A percentile compares a stretch with the other conserved stretches of the same genome.
These are phyloP conservation scores for Hyalella azteca DNA, from an alignment of 2,888 invertebrate genomes.

Conservation along the genomic window DNA sequence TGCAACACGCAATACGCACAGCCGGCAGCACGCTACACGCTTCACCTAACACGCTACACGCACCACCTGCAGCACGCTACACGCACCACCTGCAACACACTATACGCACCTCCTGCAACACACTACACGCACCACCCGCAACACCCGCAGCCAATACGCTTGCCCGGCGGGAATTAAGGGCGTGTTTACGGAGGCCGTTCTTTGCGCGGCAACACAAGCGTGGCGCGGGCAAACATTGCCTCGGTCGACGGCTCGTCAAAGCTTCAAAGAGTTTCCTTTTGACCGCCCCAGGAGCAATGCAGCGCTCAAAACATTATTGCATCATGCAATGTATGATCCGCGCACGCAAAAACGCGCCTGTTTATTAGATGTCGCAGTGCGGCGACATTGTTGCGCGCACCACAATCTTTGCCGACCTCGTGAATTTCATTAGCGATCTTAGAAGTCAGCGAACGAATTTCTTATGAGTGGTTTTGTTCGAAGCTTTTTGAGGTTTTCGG, in stretches of 20 bases:
- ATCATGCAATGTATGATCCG: background rate
- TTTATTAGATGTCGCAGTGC: background rate
- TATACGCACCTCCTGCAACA: background rate
- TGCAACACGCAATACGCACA: no score
- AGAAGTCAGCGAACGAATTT: no score
- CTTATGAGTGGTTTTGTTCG: no score
- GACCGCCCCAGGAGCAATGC: background rate
- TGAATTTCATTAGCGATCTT: no score
- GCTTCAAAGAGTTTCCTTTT: conserved; percentile 11
- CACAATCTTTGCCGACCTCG: no score
- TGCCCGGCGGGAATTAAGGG: background rate
- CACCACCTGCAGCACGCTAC: background rate
- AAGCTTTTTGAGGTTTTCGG: no score
- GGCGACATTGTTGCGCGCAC: no score
- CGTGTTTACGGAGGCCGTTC: background rate
- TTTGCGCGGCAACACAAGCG: background rate
- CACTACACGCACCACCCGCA: background rate
- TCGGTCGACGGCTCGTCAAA: background rate
- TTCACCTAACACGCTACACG: background rate
- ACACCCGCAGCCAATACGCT: background rate
- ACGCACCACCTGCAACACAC: background rate
- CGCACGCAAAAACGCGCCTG: background rate
- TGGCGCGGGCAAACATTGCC: background rate
- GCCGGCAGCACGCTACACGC: background rate
- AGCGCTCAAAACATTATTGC: conserved; percentile 7